Evolutionary conservation across 1,140 invertebrate species (phyloP).

Genomic region (Cotesia vestalis): DNA sequence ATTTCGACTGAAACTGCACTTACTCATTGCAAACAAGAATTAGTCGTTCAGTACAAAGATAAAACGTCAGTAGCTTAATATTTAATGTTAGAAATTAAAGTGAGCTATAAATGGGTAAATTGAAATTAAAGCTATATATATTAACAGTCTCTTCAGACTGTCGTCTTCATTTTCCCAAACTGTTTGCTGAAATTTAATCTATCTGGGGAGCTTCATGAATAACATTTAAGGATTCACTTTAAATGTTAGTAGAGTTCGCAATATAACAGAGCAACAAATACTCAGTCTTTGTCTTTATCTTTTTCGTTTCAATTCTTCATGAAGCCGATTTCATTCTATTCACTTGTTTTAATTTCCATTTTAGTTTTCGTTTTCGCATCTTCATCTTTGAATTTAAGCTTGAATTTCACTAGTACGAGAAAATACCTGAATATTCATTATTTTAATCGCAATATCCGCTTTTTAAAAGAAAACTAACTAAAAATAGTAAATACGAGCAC

Average conservation of each 20-base stretch:
- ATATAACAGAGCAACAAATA: conserved; percentile 5
- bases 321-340: not conserved
- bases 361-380: no score
- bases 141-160: not conserved
- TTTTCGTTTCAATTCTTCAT: not conserved
- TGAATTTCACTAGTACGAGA: conserved; percentile 9
- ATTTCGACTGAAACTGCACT: no score
- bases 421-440: conserved; percentile 8
- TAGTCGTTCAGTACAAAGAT: no score
- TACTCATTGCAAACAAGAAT: no score
- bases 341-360: no score
- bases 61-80: no score
- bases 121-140: not conserved
- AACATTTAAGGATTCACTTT: conserved; percentile 4
- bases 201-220: conserved; percentile 1
- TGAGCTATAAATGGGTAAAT: no score
- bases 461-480: not conserved
- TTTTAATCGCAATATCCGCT: not conserved
- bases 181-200: not conserved
- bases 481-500: not conserved
- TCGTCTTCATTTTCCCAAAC: not conserved
- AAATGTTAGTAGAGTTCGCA: not conserved
- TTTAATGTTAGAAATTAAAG: no score
- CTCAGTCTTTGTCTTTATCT: no score
- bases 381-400: no score